These are phyloP conservation scores for Drosophila rhopaloa DNA, from an alignment of 1,140 invertebrate genomes.

Conservation along the genomic window DNA sequence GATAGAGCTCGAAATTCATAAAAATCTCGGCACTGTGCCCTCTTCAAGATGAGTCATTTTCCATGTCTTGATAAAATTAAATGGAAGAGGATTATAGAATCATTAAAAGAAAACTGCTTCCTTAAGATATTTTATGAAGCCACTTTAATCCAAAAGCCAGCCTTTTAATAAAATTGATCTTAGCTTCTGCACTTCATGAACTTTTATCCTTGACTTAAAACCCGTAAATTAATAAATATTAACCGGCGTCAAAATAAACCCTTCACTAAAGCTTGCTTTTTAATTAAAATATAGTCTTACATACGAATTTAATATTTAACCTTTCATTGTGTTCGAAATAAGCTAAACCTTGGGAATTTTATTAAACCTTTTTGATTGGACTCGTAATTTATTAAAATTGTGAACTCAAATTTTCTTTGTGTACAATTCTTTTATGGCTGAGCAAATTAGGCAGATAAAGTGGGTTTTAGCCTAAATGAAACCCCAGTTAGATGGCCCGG, in stretches of 20 bases:
- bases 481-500: constrained; percentile 10
- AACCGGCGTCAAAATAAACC: constrained; percentile 23
- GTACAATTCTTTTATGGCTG: constrained; percentile 5
- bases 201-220: constrained; percentile 5
- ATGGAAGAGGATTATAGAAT: background rate
- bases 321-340: constrained; percentile 16
- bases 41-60: constrained; percentile 25
- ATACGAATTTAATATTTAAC: background rate
- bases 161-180: background rate
- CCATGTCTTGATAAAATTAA: background rate
- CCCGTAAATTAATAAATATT: constrained; percentile 21
- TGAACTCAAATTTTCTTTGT: constrained; percentile 12
- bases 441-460: constrained; percentile 24
- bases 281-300: constrained; percentile 19
- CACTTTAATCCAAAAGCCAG: background rate
- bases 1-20: constrained; percentile 30
- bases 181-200: background rate
- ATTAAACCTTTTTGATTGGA: constrained; percentile 9
- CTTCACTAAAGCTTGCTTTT: constrained; percentile 34
- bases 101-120: background rate
- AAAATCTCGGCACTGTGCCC: background rate
- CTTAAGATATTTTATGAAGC: background rate
- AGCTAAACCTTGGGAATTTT: constrained; percentile 17
- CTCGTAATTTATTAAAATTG: constrained; percentile 22
- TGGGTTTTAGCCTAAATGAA: constrained; percentile 25